These are phyloP conservation scores for Drosophila prosaltans DNA, from an alignment of 1,140 invertebrate species.

Conservation along the genomic window DNA sequence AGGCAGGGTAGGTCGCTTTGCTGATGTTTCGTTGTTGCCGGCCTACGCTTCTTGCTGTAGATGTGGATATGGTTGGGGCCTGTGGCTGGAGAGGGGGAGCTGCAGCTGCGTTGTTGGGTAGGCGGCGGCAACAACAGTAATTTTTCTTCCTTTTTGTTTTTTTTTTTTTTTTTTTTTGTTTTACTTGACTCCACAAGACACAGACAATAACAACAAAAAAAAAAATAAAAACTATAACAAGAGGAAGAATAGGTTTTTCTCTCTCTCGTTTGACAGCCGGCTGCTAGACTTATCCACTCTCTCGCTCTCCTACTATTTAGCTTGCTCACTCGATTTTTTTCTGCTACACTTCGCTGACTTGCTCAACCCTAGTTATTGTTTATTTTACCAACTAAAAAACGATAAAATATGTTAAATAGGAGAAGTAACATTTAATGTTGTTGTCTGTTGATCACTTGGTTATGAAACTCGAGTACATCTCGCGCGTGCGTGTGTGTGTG, in stretches of 20 bases:
- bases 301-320: constrained; percentile 23
- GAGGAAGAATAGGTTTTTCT: constrained; percentile 30
- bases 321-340: not conserved
- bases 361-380: constrained; percentile 18
- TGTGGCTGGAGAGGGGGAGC: not conserved
- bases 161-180: constrained; percentile 22
- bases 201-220: constrained; percentile 40
- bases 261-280: constrained; percentile 17
- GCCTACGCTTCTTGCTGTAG: constrained; percentile 19
- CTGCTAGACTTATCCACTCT: constrained; percentile 7
- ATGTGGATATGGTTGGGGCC: constrained; percentile 7
- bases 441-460: constrained; percentile 39
- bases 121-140: constrained; percentile 29
- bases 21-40: constrained; percentile 11
- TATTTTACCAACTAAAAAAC: constrained; percentile 27
- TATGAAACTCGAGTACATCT: constrained; percentile 62
- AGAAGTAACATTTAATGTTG: constrained; percentile 14
- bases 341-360: constrained; percentile 11
- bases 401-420: constrained; percentile 52
- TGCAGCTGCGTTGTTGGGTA: not conserved
- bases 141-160: constrained; percentile 8
- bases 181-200: constrained; percentile 32
- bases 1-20: constrained; percentile 13
- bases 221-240: constrained; percentile 41
- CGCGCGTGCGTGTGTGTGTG: constrained; percentile 15